Percentiles rank a stretch among this genome's conserved stretches.
phyloP scores from a whole-genome alignment of 2,888 invertebrate species.

The Eumerus sabulonum region DNA sequence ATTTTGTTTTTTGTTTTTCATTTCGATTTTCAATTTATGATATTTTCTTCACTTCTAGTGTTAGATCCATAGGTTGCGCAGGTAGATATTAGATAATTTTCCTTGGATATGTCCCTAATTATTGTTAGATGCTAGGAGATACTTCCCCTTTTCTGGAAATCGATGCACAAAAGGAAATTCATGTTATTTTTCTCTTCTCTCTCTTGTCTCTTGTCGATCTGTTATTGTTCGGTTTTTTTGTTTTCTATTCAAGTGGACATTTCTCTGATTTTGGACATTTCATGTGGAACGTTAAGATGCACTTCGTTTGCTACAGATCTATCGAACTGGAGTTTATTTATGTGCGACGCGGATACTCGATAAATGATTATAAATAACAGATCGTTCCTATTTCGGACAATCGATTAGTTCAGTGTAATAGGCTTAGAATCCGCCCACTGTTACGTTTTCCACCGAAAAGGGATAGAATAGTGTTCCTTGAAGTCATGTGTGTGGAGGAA shows the following conservation, averaged over 20 bases:
- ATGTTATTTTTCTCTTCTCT: slow-evolving; percentile 38
- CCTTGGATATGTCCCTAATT: slow-evolving; percentile 54
- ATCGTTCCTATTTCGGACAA: too few species aligned
- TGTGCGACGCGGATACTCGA: too few species aligned
- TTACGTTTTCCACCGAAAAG: too few species aligned
- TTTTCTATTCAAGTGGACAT: slow-evolving; percentile 20
- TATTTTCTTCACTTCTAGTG: slow-evolving; percentile 44
- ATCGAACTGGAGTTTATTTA: not conserved
- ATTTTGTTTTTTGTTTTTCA: too few species aligned
- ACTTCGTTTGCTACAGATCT: too few species aligned
- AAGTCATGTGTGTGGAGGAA: too few species aligned
- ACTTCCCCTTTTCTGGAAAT: slow-evolving; percentile 54
- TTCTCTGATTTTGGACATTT: slow-evolving; percentile 42
- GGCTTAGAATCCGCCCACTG: too few species aligned
- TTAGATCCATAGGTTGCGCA: slow-evolving; percentile 15
- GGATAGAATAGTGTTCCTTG: too few species aligned
- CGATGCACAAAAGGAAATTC: slow-evolving; percentile 46
- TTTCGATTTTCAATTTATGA: slow-evolving; percentile 24
- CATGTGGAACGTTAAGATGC: not conserved
- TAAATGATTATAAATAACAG: too few species aligned
- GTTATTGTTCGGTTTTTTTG: too few species aligned
- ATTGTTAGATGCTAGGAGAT: slow-evolving; percentile 54
- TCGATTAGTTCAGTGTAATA: too few species aligned
- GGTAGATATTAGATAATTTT: slow-evolving; percentile 62
- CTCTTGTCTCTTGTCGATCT: too few species aligned